Evolutionary conservation across 1,140 invertebrate genomes (phyloP), one percentile per base, ranked within the genome.

Genomic region (Caenorhabditis remanei): DNA sequence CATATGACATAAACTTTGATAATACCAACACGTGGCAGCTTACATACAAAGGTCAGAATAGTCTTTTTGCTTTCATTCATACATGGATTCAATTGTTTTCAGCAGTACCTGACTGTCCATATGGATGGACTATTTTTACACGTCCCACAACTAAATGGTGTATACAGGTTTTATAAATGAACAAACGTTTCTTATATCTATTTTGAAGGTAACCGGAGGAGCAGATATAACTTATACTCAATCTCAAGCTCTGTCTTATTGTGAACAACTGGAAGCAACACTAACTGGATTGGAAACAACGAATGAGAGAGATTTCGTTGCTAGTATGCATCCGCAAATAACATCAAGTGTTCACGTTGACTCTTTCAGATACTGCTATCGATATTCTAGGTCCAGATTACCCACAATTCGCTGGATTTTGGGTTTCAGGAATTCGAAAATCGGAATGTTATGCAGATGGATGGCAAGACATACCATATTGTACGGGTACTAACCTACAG

Each of bases 101-200:
- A 58, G 56, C 9, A n/a, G 7, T 21, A 8, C 56, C n/a, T n/a
- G 56, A 8, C 16, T 58, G 56, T 8, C 56, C 16, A n/a, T 2
- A 58, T 58, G 56, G n/a, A 8, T 58, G 56, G 56, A 21, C 19
- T 0, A 58, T 58, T 14, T 58, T 58, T n/a, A 58, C 16, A 4
- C 16, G 56, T n/a, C 56, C 56, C 16, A 58, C 56, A n/a, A 58
- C 56, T n/a, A 58, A 58, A 21, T 58, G 56, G 56, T 58, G 56
- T 58, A 58, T 58, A n/a, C n/a, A 8, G n/a, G 56, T 58, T 5
- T n/a, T 14, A 3, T 11, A 11, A 14, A 16, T 53, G 3, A 53
- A 53, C 0, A 9, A 0, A 14, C 50, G 5, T 11, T 16, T 14
- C 11, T 14, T 8, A 3, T 16, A 53, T 8, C 11, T 11, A 11